Conservation (phyloP, 1,140 invertebrate genomes). For the Bombus breviceps region DNA sequence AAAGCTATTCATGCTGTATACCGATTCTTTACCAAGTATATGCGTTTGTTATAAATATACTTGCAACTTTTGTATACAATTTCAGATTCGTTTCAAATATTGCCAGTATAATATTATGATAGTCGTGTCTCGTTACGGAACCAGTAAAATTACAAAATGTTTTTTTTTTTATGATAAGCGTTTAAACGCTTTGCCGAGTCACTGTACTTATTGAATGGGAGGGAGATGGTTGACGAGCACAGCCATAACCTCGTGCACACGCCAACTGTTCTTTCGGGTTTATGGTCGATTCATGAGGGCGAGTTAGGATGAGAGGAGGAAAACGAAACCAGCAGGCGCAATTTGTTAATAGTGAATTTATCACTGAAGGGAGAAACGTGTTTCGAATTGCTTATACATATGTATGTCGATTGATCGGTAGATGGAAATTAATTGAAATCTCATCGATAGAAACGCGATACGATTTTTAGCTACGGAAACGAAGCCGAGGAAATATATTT, state of each 20-base stretch:
- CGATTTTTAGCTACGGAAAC: not conserved
- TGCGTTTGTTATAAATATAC: too few species aligned
- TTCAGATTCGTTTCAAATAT: too few species aligned
- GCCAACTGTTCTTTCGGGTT: not conserved
- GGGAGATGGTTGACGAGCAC: not conserved
- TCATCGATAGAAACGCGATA: not conserved
- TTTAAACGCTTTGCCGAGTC: not conserved
- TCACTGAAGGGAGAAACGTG: not conserved
- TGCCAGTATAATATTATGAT: too few species aligned
- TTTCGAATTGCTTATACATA: not conserved
- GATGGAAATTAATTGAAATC: constrained; percentile 26
- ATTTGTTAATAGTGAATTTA: constrained; percentile 40
- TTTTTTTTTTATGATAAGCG: too few species aligned
- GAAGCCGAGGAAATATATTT: not conserved
- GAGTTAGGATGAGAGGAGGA: not conserved
- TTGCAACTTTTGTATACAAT: too few species aligned
- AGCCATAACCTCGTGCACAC: not conserved
- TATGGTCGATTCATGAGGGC: not conserved
- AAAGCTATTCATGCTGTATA: too few species aligned
- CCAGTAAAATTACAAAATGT: too few species aligned
- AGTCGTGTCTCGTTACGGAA: too few species aligned
- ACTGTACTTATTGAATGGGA: not conserved
- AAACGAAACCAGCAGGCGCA: not conserved
- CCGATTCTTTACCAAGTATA: too few species aligned
- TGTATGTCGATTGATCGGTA: constrained; percentile 12